phyloP scores from a whole-genome alignment of 2,888 invertebrate genomes.

The Encarsia formosa region DNA sequence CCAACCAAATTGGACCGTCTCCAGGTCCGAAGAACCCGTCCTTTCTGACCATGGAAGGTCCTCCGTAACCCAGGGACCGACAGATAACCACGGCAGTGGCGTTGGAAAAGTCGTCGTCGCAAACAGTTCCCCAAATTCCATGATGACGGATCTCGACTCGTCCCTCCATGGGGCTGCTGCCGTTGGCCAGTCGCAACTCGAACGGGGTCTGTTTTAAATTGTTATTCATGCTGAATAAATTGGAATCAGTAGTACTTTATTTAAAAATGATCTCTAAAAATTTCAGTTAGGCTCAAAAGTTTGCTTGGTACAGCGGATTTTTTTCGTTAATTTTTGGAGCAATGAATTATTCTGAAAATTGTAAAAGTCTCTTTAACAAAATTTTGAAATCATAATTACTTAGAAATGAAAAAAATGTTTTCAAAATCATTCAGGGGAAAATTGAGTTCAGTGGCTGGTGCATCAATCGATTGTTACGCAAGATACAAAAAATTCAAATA shows the following conservation, averaged over 20 bases:
- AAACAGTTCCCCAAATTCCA: slow-evolving; percentile 73
- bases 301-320: background rate
- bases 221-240: too few relatives aligned
- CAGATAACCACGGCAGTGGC: slow-evolving; percentile 65
- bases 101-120: slow-evolving; percentile 71
- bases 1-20: slow-evolving; percentile 67
- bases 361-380: too few relatives aligned
- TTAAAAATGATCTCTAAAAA: background rate
- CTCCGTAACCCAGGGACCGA: slow-evolving; percentile 56
- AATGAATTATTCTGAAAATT: too few relatives aligned
- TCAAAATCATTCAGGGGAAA: too few relatives aligned
- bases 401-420: too few relatives aligned
- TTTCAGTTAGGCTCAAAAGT: too few relatives aligned
- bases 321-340: too few relatives aligned
- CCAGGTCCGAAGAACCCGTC: slow-evolving; percentile 58
- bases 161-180: slow-evolving; percentile 58
- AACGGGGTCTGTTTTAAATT: slow-evolving; percentile 47
- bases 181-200: slow-evolving; percentile 61
- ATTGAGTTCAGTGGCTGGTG: too few relatives aligned
- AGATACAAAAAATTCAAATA: too few relatives aligned
- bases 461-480: too few relatives aligned
- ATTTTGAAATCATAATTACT: too few relatives aligned
- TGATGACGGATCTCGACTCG: slow-evolving; percentile 67
- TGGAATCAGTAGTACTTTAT: background rate
- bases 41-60: slow-evolving; percentile 54